Evolutionary conservation across 2,113 vertebrate species (phyloP), one percentile per base, ranked within the genome.

Genomic region (Callaeas wilsoni): DNA sequence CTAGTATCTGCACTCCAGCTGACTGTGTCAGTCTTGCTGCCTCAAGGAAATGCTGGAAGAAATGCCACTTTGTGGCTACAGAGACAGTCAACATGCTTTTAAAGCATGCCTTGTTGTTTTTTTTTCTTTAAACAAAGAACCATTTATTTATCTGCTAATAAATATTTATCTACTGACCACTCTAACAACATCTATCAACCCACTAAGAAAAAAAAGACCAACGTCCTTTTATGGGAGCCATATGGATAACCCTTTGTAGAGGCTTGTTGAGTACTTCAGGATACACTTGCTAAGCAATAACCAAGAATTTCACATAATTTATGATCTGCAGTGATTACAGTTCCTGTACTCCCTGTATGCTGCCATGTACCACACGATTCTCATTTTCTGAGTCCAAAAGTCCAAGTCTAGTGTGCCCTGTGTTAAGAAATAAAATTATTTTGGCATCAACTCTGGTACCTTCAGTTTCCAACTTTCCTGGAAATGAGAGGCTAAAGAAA

Each of bases 1-100:
- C 74, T 29, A 41, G 42, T 65, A 35, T 55, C 55, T 63, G 44
- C 67, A 39, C 39, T 76, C 81, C 93, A 90, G 71, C 68, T 94
- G 92, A 84, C 60, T 11, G 39, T 37, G 52, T 94, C 93, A 90
- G 33, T 96, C 90, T 84, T 71, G n/a, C 53, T 95, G 83, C 57
- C 70, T 68, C 68, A 56, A 12, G 70, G 70, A 94, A 80, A 77
- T 44, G 35, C 46, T 91, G 39, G 35, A 79, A 67, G 46, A 90
- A 68, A 77, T 69, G 42, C 25, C 4, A 4, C 50, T 69, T 16
- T 27, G 55, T 73, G 35, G 23, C 79, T 85, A 37, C n/a, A 44
- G 29, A 84, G 60, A 68, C 25, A 78, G 23, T 30, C 33, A 52
- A 50, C 26, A 41, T 32, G 35, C 18, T 80, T 91, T 86, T 42